Evolutionary conservation across 2,888 invertebrate species (phyloP), one percentile per base, ranked within the genome.

Genomic region (Seira musarum): DNA sequence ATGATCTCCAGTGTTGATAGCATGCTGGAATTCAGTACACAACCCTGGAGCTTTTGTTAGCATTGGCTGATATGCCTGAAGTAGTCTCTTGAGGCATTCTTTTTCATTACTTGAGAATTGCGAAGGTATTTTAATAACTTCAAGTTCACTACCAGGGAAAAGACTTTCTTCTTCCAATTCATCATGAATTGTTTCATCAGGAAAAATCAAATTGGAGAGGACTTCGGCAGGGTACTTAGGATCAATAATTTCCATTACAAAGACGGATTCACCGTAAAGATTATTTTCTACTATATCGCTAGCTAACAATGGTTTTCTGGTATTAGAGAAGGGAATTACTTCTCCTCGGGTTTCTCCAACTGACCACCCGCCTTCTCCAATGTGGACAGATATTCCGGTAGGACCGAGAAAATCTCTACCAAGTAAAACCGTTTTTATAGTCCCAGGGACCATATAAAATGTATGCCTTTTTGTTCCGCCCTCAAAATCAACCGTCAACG

Each of bases 1-100:
- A 24, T 64, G 46, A 53, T 73, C n/a, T 1, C 72, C 76, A 13
- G 81, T 82, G 22, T 81, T 53, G 10, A 82, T 84, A 1, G 49
- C 49, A 35, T 84, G 83, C 24, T 79, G 25, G 21, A 22, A 75
- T n/a, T 49, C 30, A 17, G 69, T 65, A 21, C 77, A 78, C 13
- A 69, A 30, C 8, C 78, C 81, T 15, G 78, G 77, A 13, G 57
- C 46, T 21, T 69, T 64, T 0, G 73, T 81, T n/a, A 81, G 74
- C 15, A 80, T 68, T 1, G 67, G 57, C 19, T 53, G 5, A 17
- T 63, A 76, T 19, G 10, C 24, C 6, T 6, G 1, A 21, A 63
- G 21, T 6, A 49, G 1, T 2, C 64, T 22, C 2, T 24, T 24
- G 35, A 63, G 53, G 15, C 19, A 8, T 1, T 8, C 13, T 24